Conservation (phyloP, 2,113 vertebrate species). For the Caranx melampygus region DNA sequence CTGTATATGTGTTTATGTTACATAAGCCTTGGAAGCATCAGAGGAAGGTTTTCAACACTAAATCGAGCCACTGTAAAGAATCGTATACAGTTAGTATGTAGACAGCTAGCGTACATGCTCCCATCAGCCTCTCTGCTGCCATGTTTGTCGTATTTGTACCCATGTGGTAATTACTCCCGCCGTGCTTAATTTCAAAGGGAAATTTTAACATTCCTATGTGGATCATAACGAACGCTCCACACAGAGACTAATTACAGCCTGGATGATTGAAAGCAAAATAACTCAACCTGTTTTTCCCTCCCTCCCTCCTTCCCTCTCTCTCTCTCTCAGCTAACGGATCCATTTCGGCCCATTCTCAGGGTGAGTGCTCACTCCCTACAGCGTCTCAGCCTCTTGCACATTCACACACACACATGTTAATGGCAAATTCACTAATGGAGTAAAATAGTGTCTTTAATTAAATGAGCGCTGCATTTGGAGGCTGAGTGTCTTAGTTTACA, state of each 20-base stretch:
- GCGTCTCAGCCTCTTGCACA: constrained; percentile 24
- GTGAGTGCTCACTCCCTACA: constrained; percentile 83
- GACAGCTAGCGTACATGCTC: background rate
- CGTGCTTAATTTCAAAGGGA: constrained; percentile 90
- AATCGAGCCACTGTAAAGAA: background rate
- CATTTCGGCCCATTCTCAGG: constrained; percentile 98
- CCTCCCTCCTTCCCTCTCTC: too few species aligned
- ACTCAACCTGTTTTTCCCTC: constrained; percentile 82
- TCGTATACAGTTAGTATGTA: background rate
- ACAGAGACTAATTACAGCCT: constrained; percentile 87
- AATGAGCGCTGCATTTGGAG: constrained; percentile 35
- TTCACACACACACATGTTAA: constrained; percentile 39
- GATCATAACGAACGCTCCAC: constrained; percentile 86
- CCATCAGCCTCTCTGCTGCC: background rate
- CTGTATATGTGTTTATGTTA: background rate
- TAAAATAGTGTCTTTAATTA: constrained; percentile 57
- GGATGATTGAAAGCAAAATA: constrained; percentile 89
- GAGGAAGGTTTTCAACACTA: constrained; percentile 6
- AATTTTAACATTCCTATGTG: constrained; percentile 89
- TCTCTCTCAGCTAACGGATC: constrained; percentile 96
- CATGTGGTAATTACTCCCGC: constrained; percentile 84
- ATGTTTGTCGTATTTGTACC: background rate
- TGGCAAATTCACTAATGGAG: constrained; percentile 46
- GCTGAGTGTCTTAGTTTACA: background rate
- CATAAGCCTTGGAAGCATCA: constrained; percentile 23